phyloP scores from a whole-genome alignment of 2,113 vertebrate genomes.

The Dromaius novaehollandiae region DNA sequence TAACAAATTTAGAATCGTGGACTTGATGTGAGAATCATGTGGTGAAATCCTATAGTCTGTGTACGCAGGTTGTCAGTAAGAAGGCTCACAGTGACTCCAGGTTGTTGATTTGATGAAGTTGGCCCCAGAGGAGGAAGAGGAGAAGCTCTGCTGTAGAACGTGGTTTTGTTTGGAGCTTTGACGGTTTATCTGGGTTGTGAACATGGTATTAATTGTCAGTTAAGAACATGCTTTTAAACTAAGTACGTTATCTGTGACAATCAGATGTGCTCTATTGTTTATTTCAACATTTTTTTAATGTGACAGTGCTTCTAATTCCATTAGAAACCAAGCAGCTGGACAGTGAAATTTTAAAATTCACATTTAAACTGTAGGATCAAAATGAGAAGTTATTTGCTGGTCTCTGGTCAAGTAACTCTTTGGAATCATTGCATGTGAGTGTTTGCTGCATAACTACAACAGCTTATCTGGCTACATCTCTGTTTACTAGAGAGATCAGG shows the following conservation, averaged over 20 bases:
- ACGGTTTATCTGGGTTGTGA: not conserved
- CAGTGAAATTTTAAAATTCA: not conserved
- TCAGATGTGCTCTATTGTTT: not conserved
- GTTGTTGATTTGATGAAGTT: not conserved
- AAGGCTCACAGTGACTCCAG: not conserved
- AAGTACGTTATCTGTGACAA: not conserved
- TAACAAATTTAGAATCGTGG: not conserved
- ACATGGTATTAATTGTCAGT: not conserved
- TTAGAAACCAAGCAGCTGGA: not conserved
- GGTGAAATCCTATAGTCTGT: not conserved
- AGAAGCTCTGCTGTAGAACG: not conserved
- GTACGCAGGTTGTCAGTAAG: not conserved
- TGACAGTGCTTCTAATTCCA: not conserved
- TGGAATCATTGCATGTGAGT: not conserved
- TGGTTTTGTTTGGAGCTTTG: not conserved
- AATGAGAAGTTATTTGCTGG: not conserved
- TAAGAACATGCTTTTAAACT: not conserved
- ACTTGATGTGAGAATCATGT: not conserved
- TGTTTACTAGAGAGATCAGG: not conserved
- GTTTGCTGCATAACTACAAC: not conserved
- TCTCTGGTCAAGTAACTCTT: not conserved
- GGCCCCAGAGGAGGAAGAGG: not conserved
- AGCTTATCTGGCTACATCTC: constrained; percentile 3
- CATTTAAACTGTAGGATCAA: not conserved
- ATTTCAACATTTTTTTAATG: not conserved